Evolutionary conservation across 2,113 vertebrate species (phyloP).

Genomic region (Siniperca knerii): DNA sequence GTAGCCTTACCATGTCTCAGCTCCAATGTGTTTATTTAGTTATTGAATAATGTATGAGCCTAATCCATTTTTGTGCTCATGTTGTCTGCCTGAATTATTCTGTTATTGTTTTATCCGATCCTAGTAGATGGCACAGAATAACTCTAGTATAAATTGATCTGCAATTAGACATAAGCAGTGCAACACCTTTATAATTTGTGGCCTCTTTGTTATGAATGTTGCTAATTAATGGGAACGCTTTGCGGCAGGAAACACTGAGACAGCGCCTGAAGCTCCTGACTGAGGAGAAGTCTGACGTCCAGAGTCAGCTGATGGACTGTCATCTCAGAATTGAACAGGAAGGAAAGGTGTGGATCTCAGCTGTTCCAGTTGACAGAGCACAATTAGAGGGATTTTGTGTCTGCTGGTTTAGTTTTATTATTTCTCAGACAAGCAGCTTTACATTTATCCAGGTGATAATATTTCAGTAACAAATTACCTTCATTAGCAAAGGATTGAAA

Average conservation of each 20-base stretch:
- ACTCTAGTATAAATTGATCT: constrained; percentile 31
- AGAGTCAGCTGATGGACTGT: constrained; percentile 87
- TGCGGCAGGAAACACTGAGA: constrained; percentile 85
- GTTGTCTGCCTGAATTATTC: constrained; percentile 21
- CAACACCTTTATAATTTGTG: background rate
- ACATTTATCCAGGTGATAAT: constrained; percentile 6
- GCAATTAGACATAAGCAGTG: constrained; percentile 24
- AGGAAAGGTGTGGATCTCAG: constrained; percentile 85
- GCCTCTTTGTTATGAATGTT: constrained; percentile 3
- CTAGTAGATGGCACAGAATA: background rate
- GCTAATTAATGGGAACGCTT: constrained; percentile 23
- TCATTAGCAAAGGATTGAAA: constrained; percentile 47
- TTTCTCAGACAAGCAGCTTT: constrained; percentile 50
- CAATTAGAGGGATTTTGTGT: constrained; percentile 2
- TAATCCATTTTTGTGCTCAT: constrained; percentile 33
- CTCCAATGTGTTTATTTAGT: constrained; percentile 19
- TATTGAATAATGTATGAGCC: constrained; percentile 44
- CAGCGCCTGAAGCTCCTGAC: constrained; percentile 86
- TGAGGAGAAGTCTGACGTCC: constrained; percentile 85
- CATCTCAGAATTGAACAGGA: constrained; percentile 87
- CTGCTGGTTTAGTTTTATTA: constrained; percentile 19
- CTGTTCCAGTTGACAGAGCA: background rate
- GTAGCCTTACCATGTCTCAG: background rate
- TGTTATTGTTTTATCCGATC: constrained; percentile 30
- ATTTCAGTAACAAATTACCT: constrained; percentile 27